Evolutionary conservation across 2,113 vertebrate genomes (phyloP), one percentile per base, ranked within the genome.

Genomic region (Pituophis catenifer): DNA sequence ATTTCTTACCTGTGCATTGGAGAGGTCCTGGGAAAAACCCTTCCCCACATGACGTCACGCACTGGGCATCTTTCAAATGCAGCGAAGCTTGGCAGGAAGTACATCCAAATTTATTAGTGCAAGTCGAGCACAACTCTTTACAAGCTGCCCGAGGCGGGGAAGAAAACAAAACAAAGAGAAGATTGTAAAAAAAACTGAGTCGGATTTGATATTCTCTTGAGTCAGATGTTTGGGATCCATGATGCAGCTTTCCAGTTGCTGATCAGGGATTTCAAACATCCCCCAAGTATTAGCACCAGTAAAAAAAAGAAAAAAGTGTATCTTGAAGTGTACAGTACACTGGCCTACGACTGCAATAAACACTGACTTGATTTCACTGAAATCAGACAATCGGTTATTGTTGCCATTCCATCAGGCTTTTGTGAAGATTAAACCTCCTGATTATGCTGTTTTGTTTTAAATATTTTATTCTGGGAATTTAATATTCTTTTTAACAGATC

Each of bases 91-190:
- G 96, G 94, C 98, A 99, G 0, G 97, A 97, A 0, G 96, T 96
- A 93, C 98, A 99, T 91, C 98, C 98, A 44, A 98, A 98, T 0
- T 91, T 96, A 1, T 94, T 97, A 92, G 93, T 94, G 86, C 98
- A 99, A 3, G 96, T 94, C 89, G 96, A 96, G 91, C 98, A 99
- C 3, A 97, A 96, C 0, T 97, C 95, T 23, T 96, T 97, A 96
- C 98, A 99, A 91, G 97, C 98, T 99, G 96, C 29, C 38, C 24
- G 59, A 81, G 89, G 26, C 13, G 1, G 8, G 0, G 12, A 15
- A 50, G 21, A 91, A 53, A 75, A 38, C 1, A 54, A n/a, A 53
- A 93, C 48, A 94, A 81, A 92, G 23, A 12, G 23, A 52, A 29
- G 95, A 24, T 90, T 86, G 59, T 23, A 33, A 57, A 44, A 44